Evolutionary conservation across 1,140 invertebrate genomes (phyloP), one percentile per base, ranked within the genome.

Genomic region (Procambarus virginalis): DNA sequence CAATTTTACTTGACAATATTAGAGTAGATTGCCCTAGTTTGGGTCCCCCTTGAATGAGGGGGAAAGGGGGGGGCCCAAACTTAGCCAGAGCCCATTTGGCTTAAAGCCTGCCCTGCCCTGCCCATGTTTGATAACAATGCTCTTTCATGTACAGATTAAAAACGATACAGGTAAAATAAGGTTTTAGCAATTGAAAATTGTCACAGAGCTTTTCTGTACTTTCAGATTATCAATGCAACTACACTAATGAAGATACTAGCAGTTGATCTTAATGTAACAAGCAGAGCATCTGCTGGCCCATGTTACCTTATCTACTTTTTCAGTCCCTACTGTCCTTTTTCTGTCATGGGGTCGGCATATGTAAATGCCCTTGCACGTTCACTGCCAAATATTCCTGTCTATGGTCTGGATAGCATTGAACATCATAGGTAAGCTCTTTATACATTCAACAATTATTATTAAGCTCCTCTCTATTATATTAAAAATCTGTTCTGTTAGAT

Each of bases 231-330:
- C 17, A 95, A 96, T 93, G 94, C 94, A 17, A 95, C 95, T 45
- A 93, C 94, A 64, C 93, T 95, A 6, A 93, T 95, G 85, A 94
- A 94, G 89, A 91, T 96, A 12, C 93, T 96, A 46, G 94, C 95
- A 91, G 82, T 94, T 87, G 95, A 95, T 93, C 94, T 94, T 89
- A 95, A 94, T 92, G 93, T 94, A 64, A 94, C 94, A 22, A 94
- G 94, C 92, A 94, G 94, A 85, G 93, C 93, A 89, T 94, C 94
- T 22, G 94, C 95, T 49, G 96, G 95, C n/a, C 94, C 96, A 86
- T 99, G 98, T 94, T 95, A 96, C 80, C 92, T 97, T 20, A 96
- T 99, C 0, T 94, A 99, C 89, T 99, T 99, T 94, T 99, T 97
- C 94, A 97, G 97, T 0, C 96, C n/a, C 79, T 97, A 96, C 93